Percentiles rank a stretch among this genome's conserved stretches.
These are phyloP conservation scores for Ranitomeya variabilis DNA, from an alignment of 2,113 vertebrate species.

Conservation along the genomic window DNA sequence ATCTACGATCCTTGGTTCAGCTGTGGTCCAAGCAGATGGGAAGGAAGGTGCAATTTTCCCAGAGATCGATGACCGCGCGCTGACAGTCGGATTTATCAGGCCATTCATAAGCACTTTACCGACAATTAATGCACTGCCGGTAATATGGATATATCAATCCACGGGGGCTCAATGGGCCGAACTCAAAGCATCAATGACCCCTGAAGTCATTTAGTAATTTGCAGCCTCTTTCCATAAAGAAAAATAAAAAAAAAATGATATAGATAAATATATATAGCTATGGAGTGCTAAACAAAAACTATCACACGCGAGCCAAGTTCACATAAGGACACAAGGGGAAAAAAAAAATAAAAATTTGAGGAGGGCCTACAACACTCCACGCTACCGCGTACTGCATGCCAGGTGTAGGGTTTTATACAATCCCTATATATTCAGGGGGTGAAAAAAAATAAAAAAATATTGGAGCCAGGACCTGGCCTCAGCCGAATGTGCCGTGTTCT, in stretches of 20 bases:
- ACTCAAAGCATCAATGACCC: too few relatives aligned
- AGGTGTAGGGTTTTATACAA: background rate
- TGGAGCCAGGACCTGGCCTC: background rate
- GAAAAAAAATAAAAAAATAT: background rate
- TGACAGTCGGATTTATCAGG: conserved; percentile 11
- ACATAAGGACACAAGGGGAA: background rate
- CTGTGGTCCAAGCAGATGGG: background rate
- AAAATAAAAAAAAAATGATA: background rate
- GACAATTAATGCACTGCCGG: conserved; percentile 8
- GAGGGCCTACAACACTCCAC: too few relatives aligned
- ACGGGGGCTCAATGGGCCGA: background rate
- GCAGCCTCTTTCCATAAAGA: background rate
- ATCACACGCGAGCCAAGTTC: background rate
- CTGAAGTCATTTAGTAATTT: too few relatives aligned
- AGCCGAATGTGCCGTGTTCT: background rate
- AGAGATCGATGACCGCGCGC: background rate
- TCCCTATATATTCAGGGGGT: background rate
- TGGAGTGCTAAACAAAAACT: too few relatives aligned
- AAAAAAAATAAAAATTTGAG: too few relatives aligned
- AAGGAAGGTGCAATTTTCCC: background rate
- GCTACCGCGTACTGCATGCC: background rate
- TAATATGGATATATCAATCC: background rate
- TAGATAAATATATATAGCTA: too few relatives aligned
- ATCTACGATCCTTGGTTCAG: background rate
- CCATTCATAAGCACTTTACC: conserved; percentile 1